These are phyloP conservation scores for Meandrusa payeni DNA, from an alignment of 2,888 invertebrate species.

Conservation along the genomic window DNA sequence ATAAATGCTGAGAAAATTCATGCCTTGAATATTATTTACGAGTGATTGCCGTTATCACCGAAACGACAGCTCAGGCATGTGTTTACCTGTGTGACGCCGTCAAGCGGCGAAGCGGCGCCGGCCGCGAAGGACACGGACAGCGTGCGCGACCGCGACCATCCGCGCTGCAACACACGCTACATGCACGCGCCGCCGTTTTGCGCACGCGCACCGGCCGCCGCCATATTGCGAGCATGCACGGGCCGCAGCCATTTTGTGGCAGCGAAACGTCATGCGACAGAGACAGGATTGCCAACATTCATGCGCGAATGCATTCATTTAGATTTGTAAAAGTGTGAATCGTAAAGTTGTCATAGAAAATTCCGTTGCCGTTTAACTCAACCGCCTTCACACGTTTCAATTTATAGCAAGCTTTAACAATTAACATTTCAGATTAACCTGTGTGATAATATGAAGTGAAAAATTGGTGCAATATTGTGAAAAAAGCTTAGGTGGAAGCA, in stretches of 20 bases:
- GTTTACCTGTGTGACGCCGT: slow-evolving; percentile 83
- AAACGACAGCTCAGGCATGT: background rate
- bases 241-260: background rate
- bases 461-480: slow-evolving; percentile 1
- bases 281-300: slow-evolving; percentile 18
- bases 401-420: no score
- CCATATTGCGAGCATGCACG: slow-evolving; percentile 8
- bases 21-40: no score
- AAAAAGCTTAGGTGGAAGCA: slow-evolving; percentile 8
- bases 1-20: no score
- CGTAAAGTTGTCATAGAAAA: no score
- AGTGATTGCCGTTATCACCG: no score
- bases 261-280: slow-evolving; percentile 15
- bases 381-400: no score
- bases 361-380: no score
- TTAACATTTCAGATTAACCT: no score
- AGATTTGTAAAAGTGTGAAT: no score
- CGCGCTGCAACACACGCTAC: slow-evolving; percentile 89
- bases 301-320: background rate
- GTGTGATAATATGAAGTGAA: background rate
- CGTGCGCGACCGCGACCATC: slow-evolving; percentile 94
- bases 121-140: slow-evolving; percentile 92
- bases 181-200: slow-evolving; percentile 37
- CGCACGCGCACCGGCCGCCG: slow-evolving; percentile 41
- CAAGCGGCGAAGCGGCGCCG: slow-evolving; percentile 89